Conservation (phyloP, 1,140 invertebrate genomes). For the Lucilia sericata region DNA sequence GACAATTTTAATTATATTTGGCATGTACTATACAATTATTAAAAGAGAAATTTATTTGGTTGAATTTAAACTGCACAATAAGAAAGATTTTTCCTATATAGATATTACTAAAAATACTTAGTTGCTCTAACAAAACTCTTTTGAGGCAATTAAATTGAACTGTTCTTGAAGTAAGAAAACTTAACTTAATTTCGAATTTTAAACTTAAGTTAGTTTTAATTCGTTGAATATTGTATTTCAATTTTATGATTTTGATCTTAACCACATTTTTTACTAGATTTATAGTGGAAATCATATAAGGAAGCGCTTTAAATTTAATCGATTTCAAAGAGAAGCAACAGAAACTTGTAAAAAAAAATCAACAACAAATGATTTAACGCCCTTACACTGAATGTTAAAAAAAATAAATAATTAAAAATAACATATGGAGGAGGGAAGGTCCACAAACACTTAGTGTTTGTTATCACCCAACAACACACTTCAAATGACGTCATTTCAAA, state of each 20-base stretch:
- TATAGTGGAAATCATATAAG: not conserved
- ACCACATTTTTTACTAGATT: not conserved
- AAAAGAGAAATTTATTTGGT: too few relatives aligned
- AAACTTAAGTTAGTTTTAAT: too few relatives aligned
- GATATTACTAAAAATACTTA: too few relatives aligned
- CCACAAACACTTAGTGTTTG: not conserved
- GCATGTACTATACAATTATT: not conserved
- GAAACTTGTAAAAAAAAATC: not conserved
- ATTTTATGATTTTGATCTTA: too few relatives aligned
- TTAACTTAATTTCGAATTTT: too few relatives aligned
- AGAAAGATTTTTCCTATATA: too few relatives aligned
- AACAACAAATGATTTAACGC: slow-evolving; percentile 8
- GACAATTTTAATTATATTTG: not conserved
- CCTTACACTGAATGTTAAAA: not conserved
- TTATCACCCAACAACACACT: not conserved
- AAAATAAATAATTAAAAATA: not conserved
- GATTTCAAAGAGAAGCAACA: not conserved
- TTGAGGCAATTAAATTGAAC: too few relatives aligned
- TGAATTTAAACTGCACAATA: too few relatives aligned
- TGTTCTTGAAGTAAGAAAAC: too few relatives aligned
- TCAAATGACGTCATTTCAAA: slow-evolving; percentile 1
- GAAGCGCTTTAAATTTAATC: slow-evolving; percentile 22
- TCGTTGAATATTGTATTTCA: too few relatives aligned
- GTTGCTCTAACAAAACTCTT: too few relatives aligned
- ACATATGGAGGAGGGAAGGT: slow-evolving; percentile 13